Conservation (phyloP, 2,888 invertebrate species). For the Acanthosepion esculentum region DNA sequence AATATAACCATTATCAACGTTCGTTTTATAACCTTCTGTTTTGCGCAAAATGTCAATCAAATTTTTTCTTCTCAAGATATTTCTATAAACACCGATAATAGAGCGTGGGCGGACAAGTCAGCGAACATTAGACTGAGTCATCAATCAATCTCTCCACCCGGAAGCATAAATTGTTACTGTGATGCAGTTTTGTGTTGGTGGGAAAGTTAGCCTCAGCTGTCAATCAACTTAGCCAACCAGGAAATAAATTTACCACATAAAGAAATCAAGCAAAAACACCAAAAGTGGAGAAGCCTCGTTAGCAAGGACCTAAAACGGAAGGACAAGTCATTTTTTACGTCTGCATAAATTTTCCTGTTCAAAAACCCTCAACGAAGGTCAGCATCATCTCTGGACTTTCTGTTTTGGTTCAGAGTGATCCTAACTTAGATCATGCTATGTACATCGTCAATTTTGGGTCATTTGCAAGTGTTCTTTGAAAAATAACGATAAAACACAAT, state of each 20-base stretch:
- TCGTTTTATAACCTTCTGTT: not conserved
- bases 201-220: not conserved
- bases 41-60: not conserved
- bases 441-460: no score
- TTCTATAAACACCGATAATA: not conserved
- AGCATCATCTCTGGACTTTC: no score
- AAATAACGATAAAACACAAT: no score
- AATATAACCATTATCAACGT: not conserved
- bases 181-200: not conserved
- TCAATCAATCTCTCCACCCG: not conserved
- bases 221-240: not conserved
- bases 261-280: not conserved
- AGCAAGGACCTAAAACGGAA: not conserved
- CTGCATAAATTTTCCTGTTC: no score
- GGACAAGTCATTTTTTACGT: not conserved
- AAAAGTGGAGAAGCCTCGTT: not conserved
- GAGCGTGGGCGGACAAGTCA: not conserved
- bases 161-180: not conserved
- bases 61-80: not conserved
- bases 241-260: conserved; percentile 5
- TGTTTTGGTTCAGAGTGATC: no score
- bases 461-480: no score
- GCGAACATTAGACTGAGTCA: not conserved
- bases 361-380: no score
- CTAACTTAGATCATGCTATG: no score